phyloP scores from a whole-genome alignment of 2,797 vertebrate genomes.

The Alca torda region DNA sequence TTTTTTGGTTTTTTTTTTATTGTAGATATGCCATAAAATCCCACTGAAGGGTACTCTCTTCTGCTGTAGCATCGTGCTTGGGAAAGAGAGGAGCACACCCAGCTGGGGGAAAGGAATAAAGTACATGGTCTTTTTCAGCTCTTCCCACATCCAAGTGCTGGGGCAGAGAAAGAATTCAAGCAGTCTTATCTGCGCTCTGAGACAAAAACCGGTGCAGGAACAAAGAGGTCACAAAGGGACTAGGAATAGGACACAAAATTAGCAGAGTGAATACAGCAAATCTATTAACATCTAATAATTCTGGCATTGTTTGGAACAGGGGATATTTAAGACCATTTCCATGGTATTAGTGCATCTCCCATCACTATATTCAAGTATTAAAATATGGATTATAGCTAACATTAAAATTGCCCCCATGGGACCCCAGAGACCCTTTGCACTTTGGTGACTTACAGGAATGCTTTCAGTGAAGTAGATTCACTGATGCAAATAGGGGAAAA shows the following conservation, averaged over 20 bases:
- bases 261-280: neutral
- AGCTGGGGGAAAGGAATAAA: neutral
- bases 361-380: conserved; percentile 7
- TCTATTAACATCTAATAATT: neutral
- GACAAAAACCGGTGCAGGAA: neutral
- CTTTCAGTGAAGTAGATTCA: conserved; percentile 8
- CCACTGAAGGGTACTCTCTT: neutral
- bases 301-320: neutral
- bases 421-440: neutral
- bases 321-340: neutral
- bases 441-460: conserved; percentile 18
- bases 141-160: neutral
- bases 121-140: neutral
- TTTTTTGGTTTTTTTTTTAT: neutral
- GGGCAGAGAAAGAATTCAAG: neutral
- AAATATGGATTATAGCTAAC: conserved; percentile 16
- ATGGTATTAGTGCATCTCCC: neutral
- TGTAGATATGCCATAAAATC: neutral
- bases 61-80: neutral
- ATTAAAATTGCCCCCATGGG: neutral
- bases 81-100: neutral
- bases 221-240: neutral
- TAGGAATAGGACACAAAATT: neutral
- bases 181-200: neutral
- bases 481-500: neutral